A percentile compares a stretch with the other conserved stretches of the same genome.
These are phyloP conservation scores for Pseudotriccus pelzelni DNA, from an alignment of 2,797 vertebrate genomes.

Conservation along the genomic window DNA sequence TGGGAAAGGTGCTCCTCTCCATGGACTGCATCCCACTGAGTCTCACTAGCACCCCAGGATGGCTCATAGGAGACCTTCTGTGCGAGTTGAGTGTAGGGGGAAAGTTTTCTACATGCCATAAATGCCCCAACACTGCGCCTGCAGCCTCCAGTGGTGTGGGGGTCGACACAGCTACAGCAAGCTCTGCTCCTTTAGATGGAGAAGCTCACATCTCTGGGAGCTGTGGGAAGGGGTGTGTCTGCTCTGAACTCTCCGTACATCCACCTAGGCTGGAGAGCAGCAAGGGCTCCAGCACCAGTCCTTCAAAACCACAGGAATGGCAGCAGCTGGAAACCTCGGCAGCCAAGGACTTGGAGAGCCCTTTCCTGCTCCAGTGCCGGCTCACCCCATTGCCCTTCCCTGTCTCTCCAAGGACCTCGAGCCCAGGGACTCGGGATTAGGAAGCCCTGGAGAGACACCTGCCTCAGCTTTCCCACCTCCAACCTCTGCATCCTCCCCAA, in stretches of 20 bases:
- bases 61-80: accelerated
- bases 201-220: not conserved
- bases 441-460: not conserved
- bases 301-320: not conserved
- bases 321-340: not conserved
- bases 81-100: accelerated
- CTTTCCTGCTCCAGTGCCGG: not conserved
- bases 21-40: not conserved
- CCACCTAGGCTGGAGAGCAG: not conserved
- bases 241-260: not conserved
- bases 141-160: accelerated
- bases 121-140: not conserved
- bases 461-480: not conserved
- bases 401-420: not conserved
- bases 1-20: not conserved
- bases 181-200: not conserved
- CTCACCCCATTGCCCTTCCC: not conserved
- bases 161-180: not conserved
- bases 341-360: not conserved
- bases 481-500: not conserved
- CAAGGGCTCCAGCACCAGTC: not conserved
- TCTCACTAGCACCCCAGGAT: not conserved
- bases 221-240: not conserved
- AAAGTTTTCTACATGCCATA: accelerated
- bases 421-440: not conserved